A percentile compares a stretch with the other conserved stretches of the same genome.
phyloP scores from a whole-genome alignment of 2,797 vertebrate genomes.

The Perodicticus potto region DNA sequence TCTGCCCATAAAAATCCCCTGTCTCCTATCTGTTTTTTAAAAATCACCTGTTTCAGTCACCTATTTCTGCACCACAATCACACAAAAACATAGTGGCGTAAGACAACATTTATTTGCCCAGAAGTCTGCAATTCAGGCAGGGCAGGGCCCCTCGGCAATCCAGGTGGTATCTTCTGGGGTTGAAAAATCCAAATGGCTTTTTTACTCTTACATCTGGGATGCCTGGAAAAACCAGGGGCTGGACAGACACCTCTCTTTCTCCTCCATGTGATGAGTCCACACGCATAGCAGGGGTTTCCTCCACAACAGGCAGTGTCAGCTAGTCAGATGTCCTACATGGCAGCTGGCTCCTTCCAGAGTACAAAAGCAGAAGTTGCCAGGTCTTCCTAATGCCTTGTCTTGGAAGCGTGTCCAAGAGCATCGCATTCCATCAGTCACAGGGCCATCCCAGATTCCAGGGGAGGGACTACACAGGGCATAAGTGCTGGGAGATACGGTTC shows the following conservation, averaged over 20 bases:
- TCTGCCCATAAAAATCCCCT: not conserved
- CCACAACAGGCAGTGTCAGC: not conserved
- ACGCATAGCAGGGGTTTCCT: not conserved
- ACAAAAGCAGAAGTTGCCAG: not conserved
- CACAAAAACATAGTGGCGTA: not conserved
- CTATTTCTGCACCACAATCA: not conserved
- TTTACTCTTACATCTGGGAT: not conserved
- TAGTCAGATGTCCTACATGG: not conserved
- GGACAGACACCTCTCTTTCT: not conserved
- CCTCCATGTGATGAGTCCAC: not conserved
- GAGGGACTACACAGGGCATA: not conserved
- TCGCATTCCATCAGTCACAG: not conserved
- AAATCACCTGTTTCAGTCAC: not conserved
- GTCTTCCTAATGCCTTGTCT: slow-evolving; percentile 19
- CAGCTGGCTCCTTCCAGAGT: not conserved
- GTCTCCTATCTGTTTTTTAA: not conserved
- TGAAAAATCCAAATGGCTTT: not conserved
- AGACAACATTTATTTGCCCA: not conserved
- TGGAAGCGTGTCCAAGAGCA: slow-evolving; percentile 19
- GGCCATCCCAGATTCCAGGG: not conserved
- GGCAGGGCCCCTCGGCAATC: not conserved
- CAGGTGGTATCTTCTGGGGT: not conserved
- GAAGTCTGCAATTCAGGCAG: not conserved
- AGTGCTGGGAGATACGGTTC: not conserved
- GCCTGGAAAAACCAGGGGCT: not conserved